Evolutionary conservation across 1,140 invertebrate species (phyloP).

Genomic region (Arctopsyche grandis): DNA sequence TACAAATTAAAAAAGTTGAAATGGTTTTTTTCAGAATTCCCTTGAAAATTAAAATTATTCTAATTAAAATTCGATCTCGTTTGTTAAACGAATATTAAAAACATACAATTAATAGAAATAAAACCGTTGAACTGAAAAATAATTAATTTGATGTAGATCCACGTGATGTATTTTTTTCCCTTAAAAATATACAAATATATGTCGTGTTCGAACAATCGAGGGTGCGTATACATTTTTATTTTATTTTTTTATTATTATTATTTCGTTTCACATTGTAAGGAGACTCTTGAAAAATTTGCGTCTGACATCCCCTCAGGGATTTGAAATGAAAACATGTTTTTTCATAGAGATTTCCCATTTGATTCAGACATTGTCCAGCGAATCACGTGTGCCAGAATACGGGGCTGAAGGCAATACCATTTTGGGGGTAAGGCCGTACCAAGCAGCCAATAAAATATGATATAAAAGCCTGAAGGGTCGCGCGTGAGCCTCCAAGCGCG

Average conservation of each 20-base stretch:
- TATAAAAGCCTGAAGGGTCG: conserved; percentile 45
- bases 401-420: conserved; percentile 34
- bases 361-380: conserved; percentile 48
- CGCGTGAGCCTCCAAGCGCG: conserved; percentile 27
- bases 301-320: not conserved
- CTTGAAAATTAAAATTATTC: no score
- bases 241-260: not conserved
- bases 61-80: no score
- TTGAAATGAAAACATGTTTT: conserved; percentile 43
- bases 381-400: conserved; percentile 37
- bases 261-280: not conserved
- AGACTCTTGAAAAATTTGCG: conserved; percentile 34
- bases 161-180: no score
- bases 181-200: no score
- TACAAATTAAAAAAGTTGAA: no score
- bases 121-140: no score
- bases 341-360: conserved; percentile 48
- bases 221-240: no score
- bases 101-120: no score
- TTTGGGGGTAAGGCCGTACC: conserved; percentile 34
- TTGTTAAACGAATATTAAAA: no score
- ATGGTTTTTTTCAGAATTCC: no score
- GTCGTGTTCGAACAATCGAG: no score
- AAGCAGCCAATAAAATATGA: conserved; percentile 45
- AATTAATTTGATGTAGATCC: no score